Conservation (phyloP, 2,113 vertebrate genomes). For the Symphodus melops region DNA sequence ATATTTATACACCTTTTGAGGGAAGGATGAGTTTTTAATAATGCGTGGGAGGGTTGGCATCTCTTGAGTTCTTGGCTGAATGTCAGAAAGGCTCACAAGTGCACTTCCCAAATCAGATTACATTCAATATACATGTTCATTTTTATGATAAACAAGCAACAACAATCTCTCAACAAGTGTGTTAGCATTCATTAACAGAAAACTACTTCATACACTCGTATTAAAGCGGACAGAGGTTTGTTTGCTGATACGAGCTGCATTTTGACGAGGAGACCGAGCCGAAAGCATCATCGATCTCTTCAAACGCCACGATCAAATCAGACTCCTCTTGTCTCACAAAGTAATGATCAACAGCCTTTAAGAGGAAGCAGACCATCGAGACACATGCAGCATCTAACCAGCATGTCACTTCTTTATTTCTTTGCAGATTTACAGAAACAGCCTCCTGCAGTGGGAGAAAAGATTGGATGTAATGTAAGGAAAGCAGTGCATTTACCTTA, state of each 20-base stretch:
- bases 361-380: constrained; percentile 23
- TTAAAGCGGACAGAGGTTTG: constrained; percentile 34
- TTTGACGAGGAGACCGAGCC: constrained; percentile 49
- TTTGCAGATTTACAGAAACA: neutral
- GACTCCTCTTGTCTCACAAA: constrained; percentile 24
- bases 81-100: constrained; percentile 35
- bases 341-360: constrained; percentile 24
- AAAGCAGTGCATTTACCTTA: neutral
- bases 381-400: constrained; percentile 12
- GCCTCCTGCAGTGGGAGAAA: neutral
- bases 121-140: constrained; percentile 17
- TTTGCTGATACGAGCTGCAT: constrained; percentile 61
- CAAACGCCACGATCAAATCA: constrained; percentile 41
- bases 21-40: constrained; percentile 45
- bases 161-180: constrained; percentile 63
- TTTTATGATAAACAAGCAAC: constrained; percentile 54
- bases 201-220: constrained; percentile 48
- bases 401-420: neutral
- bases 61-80: constrained; percentile 18
- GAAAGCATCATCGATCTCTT: constrained; percentile 55
- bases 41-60: constrained; percentile 29
- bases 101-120: constrained; percentile 42
- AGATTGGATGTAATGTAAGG: neutral
- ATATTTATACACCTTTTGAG: constrained; percentile 62
- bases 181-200: constrained; percentile 39